A percentile compares a stretch with the other conserved stretches of the same genome.
Evolutionary conservation across 2,888 invertebrate species (phyloP).

Genomic region (Eupeodes luniger): DNA sequence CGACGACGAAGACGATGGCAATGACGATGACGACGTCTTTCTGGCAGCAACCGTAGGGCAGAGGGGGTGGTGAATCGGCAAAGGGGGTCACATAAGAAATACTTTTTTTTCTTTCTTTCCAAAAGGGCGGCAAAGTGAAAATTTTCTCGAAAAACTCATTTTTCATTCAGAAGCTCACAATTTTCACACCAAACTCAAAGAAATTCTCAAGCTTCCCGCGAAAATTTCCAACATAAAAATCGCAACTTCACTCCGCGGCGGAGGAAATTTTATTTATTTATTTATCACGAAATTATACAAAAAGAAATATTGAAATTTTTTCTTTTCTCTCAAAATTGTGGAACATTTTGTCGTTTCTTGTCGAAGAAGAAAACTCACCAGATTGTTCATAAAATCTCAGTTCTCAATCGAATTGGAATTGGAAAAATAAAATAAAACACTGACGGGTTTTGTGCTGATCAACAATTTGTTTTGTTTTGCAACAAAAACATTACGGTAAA

Average conservation of each 20-base stretch:
- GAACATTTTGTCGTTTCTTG: slow-evolving; percentile 56
- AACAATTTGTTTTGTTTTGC: slow-evolving; percentile 78
- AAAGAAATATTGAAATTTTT: slow-evolving; percentile 33
- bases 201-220: slow-evolving; percentile 49
- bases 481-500: slow-evolving; percentile 79
- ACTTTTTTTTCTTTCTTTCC: slow-evolving; percentile 20
- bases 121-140: slow-evolving; percentile 73
- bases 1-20: slow-evolving; percentile 15
- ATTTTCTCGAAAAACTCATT: slow-evolving; percentile 26
- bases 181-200: slow-evolving; percentile 54
- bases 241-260: slow-evolving; percentile 13
- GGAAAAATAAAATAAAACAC: slow-evolving; percentile 69
- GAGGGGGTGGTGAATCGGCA: background rate
- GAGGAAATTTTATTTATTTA: background rate
- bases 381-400: slow-evolving; percentile 78
- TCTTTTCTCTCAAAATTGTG: slow-evolving; percentile 12
- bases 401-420: slow-evolving; percentile 59
- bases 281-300: slow-evolving; percentile 49
- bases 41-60: background rate
- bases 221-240: slow-evolving; percentile 18
- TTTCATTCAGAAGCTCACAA: slow-evolving; percentile 27
- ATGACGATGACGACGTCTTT: slow-evolving; percentile 22
- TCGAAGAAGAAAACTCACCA: slow-evolving; percentile 78
- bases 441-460: slow-evolving; percentile 74
- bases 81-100: slow-evolving; percentile 4